Evolutionary conservation across 2,797 vertebrate species (phyloP), one percentile per base, ranked within the genome.

Genomic region (Enteromius fasciolatus): DNA sequence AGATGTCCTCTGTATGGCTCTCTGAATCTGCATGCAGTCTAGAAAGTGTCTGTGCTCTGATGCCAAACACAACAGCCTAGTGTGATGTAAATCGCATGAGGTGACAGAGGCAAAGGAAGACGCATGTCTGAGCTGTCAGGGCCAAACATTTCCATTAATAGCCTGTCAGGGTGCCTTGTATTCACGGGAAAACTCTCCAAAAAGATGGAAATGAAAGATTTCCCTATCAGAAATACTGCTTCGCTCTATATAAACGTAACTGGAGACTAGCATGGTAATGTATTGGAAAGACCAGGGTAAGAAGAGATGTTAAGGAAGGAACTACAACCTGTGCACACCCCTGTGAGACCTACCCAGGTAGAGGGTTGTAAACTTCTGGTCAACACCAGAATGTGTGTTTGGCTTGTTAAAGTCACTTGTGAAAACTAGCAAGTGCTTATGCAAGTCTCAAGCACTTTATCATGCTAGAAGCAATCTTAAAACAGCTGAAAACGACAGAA

Each of bases 21-120:
- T 67, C 48, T 67, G 82, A 77, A 64, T 85, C 85, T 77, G 64
- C 23, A 41, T 48, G 46, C 46, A 76, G 50, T 85, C 80, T 74
- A 78, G 64, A 79, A 72, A 82, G 75, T 57, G 54, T 76, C 72
- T 79, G 73, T 79, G 54, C 72, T 84, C 67, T 17, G 41, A 48
- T 74, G 87, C 85, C 88, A 87, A 88, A 68, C 63, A 77, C 81
- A 86, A 87, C 82, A 89, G 63, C 72, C 44, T 23, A 31, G 78
- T 44, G 63, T 64, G 69, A 87, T 83, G 84, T 85, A 84, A 86
- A 86, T 87, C 73, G 41, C 67, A 23, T 57, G 52, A 52, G 54
- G 80, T 84, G 83, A 88, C 83, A 80, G 66, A 83, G 68, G 33
- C 41, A 84, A 73, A 83, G 83, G 86, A 88, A 84, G 82, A 77